Evolutionary conservation across 2,888 invertebrate genomes (phyloP).

Genomic region (Oscheius sp.): DNA sequence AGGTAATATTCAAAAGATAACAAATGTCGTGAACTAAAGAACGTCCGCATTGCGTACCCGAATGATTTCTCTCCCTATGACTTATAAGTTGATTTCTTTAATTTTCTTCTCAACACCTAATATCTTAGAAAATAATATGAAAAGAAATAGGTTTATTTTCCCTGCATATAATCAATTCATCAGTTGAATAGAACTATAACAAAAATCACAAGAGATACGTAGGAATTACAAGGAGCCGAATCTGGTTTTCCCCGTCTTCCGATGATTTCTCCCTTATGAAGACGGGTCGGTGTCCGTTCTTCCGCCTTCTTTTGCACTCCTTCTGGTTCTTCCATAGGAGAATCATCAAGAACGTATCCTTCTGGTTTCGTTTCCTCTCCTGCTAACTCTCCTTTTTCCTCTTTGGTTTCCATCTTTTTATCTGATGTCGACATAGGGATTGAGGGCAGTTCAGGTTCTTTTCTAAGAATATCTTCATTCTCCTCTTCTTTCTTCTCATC

Average conservation of each 20-base stretch:
- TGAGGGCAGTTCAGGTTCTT: not conserved
- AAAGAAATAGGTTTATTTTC: not conserved
- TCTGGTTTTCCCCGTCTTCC: not conserved
- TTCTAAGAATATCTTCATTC: not conserved
- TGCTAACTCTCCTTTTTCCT: not conserved
- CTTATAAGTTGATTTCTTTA: too few species aligned
- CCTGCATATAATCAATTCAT: not conserved
- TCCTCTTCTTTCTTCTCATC: not conserved
- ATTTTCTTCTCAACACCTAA: too few species aligned
- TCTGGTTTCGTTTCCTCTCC: not conserved
- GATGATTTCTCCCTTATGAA: slow-evolving; percentile 8
- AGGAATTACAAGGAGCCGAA: not conserved
- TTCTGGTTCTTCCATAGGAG: not conserved
- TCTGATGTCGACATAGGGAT: too few species aligned
- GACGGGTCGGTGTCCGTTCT: slow-evolving; percentile 1
- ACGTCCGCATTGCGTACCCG: too few species aligned
- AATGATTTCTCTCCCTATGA: too few species aligned
- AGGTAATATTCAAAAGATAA: too few species aligned
- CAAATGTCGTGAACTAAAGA: too few species aligned
- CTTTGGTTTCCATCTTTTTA: not conserved
- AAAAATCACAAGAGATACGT: not conserved
- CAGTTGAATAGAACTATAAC: not conserved
- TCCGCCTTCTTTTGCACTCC: not conserved
- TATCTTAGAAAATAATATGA: not conserved
- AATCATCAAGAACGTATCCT: not conserved